Evolutionary conservation across 2,113 vertebrate species (phyloP), one percentile per base, ranked within the genome.

Genomic region (Spermophilus dauricus): DNA sequence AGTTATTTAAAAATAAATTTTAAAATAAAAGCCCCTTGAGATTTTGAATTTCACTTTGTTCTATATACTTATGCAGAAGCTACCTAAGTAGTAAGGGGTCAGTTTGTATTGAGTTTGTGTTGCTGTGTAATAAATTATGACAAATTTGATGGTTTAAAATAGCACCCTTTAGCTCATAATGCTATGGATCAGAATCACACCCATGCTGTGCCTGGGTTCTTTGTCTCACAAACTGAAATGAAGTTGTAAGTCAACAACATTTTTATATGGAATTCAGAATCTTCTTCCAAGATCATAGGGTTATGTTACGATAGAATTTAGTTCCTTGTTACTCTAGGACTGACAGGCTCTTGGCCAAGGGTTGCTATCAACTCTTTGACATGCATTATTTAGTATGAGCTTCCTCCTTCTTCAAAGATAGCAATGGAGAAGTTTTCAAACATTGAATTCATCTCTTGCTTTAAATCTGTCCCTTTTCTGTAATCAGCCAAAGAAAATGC

Each of bases 61-160:
- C 69, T 82, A 0, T 61, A 26, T 91, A 24, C 48, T 56, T 85
- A 85, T 81, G 1, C 28, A 88, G 28, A 85, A 8, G 5, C 14
- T 91, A 28, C 13, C 39, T 85, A 91, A 51, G 26, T 48, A 63
- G 45, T 86, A 28, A 53, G 67, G 24, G 32, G 17, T 65, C 28
- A 89, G 91, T 76, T 86, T 86, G 17, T 69, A 69, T 89, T 83
- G 18, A 8, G 81, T 82, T 86, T 94, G 45, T 73, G n/a, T 67
- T 39, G 7, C 65, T 76, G 4, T 70, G 22, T 92, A 87, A 76
- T 34, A 84, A 69, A 42, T 88, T 24, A 63, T 80, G 34, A 80
- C n/a, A 94, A 63, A 81, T 11, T 80, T 78, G 24, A 13, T 76
- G 9, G 16, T 4, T 94, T 80, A 70, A 81, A 90, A 22, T 0